These are phyloP conservation scores for Drosophila mojavensis DNA, from an alignment of 1,140 invertebrate species.

Conservation along the genomic window DNA sequence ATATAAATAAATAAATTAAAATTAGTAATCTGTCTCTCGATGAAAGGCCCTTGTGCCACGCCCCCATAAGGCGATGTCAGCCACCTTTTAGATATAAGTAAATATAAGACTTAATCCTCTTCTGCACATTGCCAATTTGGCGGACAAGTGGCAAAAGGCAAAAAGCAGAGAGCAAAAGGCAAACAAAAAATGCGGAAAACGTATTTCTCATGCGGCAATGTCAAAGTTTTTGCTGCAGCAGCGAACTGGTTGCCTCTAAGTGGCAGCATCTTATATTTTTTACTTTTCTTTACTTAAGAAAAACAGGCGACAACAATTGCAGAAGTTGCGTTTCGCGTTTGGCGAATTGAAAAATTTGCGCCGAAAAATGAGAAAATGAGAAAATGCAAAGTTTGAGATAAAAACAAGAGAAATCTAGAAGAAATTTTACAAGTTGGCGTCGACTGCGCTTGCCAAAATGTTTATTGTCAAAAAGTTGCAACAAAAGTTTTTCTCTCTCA, in stretches of 20 bases:
- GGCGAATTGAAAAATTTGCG: slow-evolving; percentile 70
- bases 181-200: slow-evolving; percentile 55
- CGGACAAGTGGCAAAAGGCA: slow-evolving; percentile 17
- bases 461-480: slow-evolving; percentile 60
- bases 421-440: slow-evolving; percentile 44
- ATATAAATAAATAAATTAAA: not conserved
- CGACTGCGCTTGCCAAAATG: slow-evolving; percentile 59
- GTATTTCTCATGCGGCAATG: slow-evolving; percentile 66
- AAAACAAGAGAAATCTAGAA: slow-evolving; percentile 27
- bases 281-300: slow-evolving; percentile 19
- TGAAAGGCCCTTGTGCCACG: not conserved
- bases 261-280: slow-evolving; percentile 51
- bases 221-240: slow-evolving; percentile 51
- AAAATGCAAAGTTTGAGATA: slow-evolving; percentile 48
- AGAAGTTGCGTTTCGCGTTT: slow-evolving; percentile 30
- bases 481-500: slow-evolving; percentile 21
- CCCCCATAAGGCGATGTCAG: not conserved
- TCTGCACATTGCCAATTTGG: slow-evolving; percentile 58
- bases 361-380: slow-evolving; percentile 57
- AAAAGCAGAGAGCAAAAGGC: slow-evolving; percentile 37
- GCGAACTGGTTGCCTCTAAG: slow-evolving; percentile 48
- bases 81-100: not conserved
- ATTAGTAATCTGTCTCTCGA: not conserved
- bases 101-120: slow-evolving; percentile 46
- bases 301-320: slow-evolving; percentile 24